Evolutionary conservation across 2,888 invertebrate genomes (phyloP), one percentile per base, ranked within the genome.

Genomic region (Lepas anatifera): DNA sequence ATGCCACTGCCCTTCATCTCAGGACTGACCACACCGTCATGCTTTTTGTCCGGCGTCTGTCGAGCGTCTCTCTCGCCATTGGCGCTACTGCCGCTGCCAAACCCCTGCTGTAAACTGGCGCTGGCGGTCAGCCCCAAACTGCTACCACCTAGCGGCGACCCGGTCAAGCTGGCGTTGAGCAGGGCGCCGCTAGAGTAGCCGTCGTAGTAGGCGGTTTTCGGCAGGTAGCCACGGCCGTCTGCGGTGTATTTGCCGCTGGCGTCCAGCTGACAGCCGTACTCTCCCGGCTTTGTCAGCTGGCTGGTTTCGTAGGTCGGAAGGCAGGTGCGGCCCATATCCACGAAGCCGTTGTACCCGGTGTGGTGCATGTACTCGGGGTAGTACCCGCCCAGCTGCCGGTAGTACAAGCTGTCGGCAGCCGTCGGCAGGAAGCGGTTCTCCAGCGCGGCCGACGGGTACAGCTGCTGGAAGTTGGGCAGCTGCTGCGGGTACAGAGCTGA

Each of bases 341-440:
- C 72, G 69, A 73, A 73, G 11, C 73, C 74, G 68, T 73, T 74
- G 71, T 74, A 74, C 67, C 74, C 70, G n/a, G 22, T 25, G 71
- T 74, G 74, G 52, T 73, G 71, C 72, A 73, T 71, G 86, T 89
- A 89, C 67, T 89, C 88, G 0, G 89, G 87, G 77, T 90, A 90
- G 79, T 93, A 92, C 7, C 87, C 85, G 50, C 92, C 89, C 68
- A 94, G 81, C n/a, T 92, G 89, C 74, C 93, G 87, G 81, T 94
- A 94, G 80, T 93, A 92, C 78, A 90, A 89, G 83, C 93, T 93
- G 76, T 94, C 85, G 77, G 92, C 92, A 77, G 93, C 92, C 16
- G 92, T 87, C 6, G 77, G 75, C 75, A 93, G 81, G 81, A 92
- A 88, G 81, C 89, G 81, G 81, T 86, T 84, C 79, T 87, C 85